These are phyloP conservation scores for Dendrolimus houi DNA, from an alignment of 2,888 invertebrate genomes.

Conservation along the genomic window DNA sequence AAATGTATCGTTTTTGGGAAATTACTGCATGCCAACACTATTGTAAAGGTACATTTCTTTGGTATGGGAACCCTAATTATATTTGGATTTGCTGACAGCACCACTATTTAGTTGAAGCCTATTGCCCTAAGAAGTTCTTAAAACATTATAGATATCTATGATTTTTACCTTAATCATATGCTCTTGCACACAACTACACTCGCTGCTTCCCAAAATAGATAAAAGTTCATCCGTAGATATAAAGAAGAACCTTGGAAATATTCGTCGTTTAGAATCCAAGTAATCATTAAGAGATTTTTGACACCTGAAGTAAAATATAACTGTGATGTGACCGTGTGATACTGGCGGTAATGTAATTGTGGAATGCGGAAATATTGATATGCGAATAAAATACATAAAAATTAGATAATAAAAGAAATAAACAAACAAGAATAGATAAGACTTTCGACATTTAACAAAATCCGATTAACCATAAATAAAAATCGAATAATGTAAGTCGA, in stretches of 20 bases:
- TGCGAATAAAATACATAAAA: too few relatives aligned
- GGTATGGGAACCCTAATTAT: too few relatives aligned
- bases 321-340: too few relatives aligned
- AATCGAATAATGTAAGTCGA: slow-evolving; percentile 1
- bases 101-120: not conserved
- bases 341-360: too few relatives aligned
- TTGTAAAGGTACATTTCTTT: too few relatives aligned
- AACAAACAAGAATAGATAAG: too few relatives aligned
- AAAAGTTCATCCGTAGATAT: slow-evolving; percentile 95
- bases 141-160: not conserved
- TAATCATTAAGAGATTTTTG: slow-evolving; percentile 95
- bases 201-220: slow-evolving; percentile 91
- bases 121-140: not conserved
- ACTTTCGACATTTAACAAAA: too few relatives aligned
- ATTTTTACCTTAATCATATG: slow-evolving; percentile 89
- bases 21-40: too few relatives aligned
- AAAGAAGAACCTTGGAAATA: slow-evolving; percentile 95
- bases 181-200: slow-evolving; percentile 90
- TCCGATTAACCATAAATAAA: too few relatives aligned
- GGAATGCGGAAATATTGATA: too few relatives aligned
- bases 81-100: not conserved
- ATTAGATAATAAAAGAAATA: too few relatives aligned
- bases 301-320: slow-evolving; percentile 61
- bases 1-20: too few relatives aligned
- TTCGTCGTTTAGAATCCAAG: slow-evolving; percentile 89